Conservation (phyloP, 2,797 vertebrate genomes). For the Rhinatrema bivittatum region DNA sequence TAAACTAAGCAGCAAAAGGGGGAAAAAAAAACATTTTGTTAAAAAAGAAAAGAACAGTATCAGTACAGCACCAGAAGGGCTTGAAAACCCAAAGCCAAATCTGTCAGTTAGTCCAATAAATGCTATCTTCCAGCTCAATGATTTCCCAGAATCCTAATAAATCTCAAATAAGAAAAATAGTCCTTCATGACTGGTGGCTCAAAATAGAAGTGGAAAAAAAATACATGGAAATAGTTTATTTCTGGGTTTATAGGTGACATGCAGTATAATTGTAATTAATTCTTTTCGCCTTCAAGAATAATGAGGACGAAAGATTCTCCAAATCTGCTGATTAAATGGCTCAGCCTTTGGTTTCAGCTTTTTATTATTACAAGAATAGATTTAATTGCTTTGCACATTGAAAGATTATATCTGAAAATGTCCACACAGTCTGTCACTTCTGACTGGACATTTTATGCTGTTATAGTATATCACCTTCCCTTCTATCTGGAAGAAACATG, state of each 20-base stretch:
- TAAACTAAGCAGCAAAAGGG: no score
- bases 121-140: not conserved
- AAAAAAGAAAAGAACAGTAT: no score
- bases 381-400: not conserved
- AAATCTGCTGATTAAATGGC: not conserved
- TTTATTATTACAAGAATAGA: not conserved
- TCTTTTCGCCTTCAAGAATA: not conserved
- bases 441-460: no score
- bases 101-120: accelerated
- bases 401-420: not conserved
- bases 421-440: not conserved
- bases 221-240: not conserved
- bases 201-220: not conserved
- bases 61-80: no score
- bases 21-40: no score
- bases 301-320: not conserved
- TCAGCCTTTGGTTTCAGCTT: not conserved
- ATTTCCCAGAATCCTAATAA: not conserved
- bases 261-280: not conserved
- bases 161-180: not conserved
- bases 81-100: no score
- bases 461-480: no score
- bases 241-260: not conserved
- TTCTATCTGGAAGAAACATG: no score
- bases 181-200: not conserved